These are phyloP conservation scores for Parapsyche elsis DNA, from an alignment of 1,140 invertebrate genomes.

Conservation along the genomic window DNA sequence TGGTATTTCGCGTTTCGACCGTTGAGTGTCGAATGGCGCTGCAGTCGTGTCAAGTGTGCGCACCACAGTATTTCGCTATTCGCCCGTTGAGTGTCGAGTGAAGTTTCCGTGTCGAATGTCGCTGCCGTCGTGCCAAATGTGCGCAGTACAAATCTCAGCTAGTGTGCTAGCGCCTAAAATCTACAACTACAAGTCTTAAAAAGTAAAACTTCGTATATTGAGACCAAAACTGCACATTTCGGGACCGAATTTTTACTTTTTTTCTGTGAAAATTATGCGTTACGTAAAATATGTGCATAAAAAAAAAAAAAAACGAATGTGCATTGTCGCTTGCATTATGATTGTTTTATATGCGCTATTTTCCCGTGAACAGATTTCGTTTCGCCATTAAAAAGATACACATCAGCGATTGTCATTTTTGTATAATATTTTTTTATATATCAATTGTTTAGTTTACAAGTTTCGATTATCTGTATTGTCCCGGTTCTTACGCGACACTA, in stretches of 20 bases:
- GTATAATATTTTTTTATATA: constrained; percentile 10
- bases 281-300: neutral
- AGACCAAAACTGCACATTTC: neutral
- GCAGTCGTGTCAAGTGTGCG: no score
- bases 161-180: no score
- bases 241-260: neutral
- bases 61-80: no score
- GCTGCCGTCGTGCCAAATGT: no score
- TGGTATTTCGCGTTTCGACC: no score
- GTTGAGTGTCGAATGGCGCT: no score
- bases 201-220: no score
- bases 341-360: constrained; percentile 34
- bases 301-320: neutral
- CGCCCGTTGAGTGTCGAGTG: no score
- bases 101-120: no score
- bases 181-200: no score
- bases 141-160: no score
- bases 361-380: constrained; percentile 20
- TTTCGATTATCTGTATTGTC: neutral
- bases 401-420: constrained; percentile 25
- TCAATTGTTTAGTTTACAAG: neutral
- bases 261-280: neutral
- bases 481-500: no score
- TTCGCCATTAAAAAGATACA: constrained; percentile 35
- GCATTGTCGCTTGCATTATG: neutral